These are phyloP conservation scores for Thecophora atra DNA, from an alignment of 2,888 invertebrate species.

Conservation along the genomic window DNA sequence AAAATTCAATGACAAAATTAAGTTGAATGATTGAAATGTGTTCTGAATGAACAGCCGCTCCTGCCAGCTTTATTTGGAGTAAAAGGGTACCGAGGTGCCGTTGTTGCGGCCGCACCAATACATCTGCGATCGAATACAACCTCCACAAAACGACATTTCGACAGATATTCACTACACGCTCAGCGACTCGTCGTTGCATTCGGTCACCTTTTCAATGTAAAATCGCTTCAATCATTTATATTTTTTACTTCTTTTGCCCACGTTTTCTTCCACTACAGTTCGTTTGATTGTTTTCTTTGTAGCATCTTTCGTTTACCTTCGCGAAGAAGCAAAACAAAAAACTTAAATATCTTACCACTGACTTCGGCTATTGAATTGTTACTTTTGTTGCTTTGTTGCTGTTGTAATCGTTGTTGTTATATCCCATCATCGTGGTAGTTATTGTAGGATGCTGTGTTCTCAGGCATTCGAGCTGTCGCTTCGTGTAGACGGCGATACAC, in stretches of 20 bases:
- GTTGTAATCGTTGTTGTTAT: conserved; percentile 17
- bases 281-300: conserved; percentile 33
- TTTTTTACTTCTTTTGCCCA: conserved; percentile 35
- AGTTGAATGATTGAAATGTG: too few relatives aligned
- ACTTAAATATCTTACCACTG: conserved; percentile 14
- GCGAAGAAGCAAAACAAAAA: conserved; percentile 14
- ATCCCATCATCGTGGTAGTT: conserved; percentile 13
- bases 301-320: conserved; percentile 11
- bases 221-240: conserved; percentile 40
- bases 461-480: not conserved
- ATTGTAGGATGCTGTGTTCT: conserved; percentile 28
- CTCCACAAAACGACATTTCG: conserved; percentile 33
- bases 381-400: conserved; percentile 17
- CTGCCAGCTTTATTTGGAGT: conserved; percentile 3
- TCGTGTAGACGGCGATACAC: conserved; percentile 9
- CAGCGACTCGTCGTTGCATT: conserved; percentile 41
- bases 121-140: conserved; percentile 11
- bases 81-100: conserved; percentile 30
- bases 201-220: conserved; percentile 42
- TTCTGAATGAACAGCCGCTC: not conserved
- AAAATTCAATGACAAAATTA: not conserved
- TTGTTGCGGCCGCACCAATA: not conserved
- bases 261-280: conserved; percentile 42
- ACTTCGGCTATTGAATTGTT: conserved; percentile 19
- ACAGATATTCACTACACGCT: conserved; percentile 14